phyloP scores from a whole-genome alignment of 2,797 vertebrate species.

The Diplodus puntazzo region DNA sequence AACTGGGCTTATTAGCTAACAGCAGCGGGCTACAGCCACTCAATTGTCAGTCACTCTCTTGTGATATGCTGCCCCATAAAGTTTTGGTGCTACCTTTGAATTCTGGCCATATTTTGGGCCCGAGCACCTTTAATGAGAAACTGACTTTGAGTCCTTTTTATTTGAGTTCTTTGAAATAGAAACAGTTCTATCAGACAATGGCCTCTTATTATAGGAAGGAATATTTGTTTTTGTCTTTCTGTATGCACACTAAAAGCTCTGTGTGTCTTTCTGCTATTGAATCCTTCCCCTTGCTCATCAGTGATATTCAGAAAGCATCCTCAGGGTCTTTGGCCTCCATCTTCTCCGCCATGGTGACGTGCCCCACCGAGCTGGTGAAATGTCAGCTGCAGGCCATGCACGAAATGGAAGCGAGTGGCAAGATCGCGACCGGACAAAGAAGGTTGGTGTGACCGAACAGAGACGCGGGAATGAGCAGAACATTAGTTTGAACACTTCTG shows the following conservation, averaged over 20 bases:
- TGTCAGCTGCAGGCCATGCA: slow-evolving; percentile 96
- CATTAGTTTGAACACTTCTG: neutral
- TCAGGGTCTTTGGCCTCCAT: slow-evolving; percentile 93
- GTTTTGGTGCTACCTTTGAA: no score
- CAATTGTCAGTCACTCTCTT: no score
- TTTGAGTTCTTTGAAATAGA: slow-evolving; percentile 5
- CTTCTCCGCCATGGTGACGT: slow-evolving; percentile 91
- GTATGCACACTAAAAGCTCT: neutral
- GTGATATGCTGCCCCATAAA: no score
- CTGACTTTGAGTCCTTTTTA: slow-evolving; percentile 5
- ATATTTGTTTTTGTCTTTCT: neutral
- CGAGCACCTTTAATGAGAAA: neutral
- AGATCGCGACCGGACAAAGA: slow-evolving; percentile 87
- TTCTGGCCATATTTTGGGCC: neutral
- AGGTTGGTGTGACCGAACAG: slow-evolving; percentile 52
- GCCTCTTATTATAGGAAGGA: no score
- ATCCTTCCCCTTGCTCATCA: slow-evolving; percentile 66
- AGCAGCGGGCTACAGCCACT: no score
- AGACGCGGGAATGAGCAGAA: slow-evolving; percentile 33
- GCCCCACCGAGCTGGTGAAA: slow-evolving; percentile 95
- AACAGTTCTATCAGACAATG: neutral
- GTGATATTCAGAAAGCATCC: slow-evolving; percentile 92
- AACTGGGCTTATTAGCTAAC: no score
- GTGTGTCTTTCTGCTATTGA: neutral
- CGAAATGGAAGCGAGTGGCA: slow-evolving; percentile 92